Base-by-base conservation (phyloP, 2,797 vertebrate species). In the Tragopan temminckii region DNA sequence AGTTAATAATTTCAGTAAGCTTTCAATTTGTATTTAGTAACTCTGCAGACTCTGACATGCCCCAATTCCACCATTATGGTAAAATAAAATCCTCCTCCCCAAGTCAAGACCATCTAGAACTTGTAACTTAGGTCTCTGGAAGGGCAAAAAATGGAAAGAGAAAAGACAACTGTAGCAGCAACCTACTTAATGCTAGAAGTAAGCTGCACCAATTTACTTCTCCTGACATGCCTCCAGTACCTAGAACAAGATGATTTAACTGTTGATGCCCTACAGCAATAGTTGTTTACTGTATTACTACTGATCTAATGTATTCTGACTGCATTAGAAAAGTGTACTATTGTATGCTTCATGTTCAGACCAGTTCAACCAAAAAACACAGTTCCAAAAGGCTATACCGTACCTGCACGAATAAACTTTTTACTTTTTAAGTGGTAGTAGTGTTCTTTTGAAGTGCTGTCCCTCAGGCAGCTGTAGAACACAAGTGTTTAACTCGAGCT, bases 361-460 rank as follows among this genome's bases (percentile, higher is more conserved):
- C 74, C 59, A 70, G 55, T 93, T 93, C 83, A 94, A 55, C 31
- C 40, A 87, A 91, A 95, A 89, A 79, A 52, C 62, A 91, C 5
- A 91, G 81, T 91, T 93, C 75, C 58, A 89, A 83, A 93, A 92
- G 24, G 92, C 70, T 87, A 85, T 58, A 89, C 76, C 80, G 62
- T 93, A 96, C 93, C 72, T 97, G 95, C 90, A 84, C 21, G 7
- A 96, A 96, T 80, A 97, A 96, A 97, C 90, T 93, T 97, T 87
- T 79, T 80, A 93, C 90, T 96, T 96, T 93, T 72, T 83, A 97
- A 97, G 95, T 91, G 89, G 89, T 88, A 80, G 91, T 55, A 61
- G 45, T 48, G 69, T 75, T 97, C 97, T 94, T 98, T 96, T 97
- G 96, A 97, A 97, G 92, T 96, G 88, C 43, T 96, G 78, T 96